Conservation (phyloP, 2,113 vertebrate species). For the Lethenteron reissneri region DNA sequence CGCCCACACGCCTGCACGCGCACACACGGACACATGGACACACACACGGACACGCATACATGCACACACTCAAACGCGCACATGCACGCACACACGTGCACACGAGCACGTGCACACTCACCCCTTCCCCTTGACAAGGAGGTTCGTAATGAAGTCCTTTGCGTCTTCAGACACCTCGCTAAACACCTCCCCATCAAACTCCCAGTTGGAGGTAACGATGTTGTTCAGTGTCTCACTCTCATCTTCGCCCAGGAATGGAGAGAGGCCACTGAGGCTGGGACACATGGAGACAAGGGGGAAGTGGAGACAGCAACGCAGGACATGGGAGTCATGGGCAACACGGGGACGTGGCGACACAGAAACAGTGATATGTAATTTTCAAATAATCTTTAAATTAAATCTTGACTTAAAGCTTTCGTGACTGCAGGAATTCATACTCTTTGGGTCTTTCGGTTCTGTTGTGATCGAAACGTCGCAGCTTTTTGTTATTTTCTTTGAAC, state of each 20-base stretch:
- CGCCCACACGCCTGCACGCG: not conserved
- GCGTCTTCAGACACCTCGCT: conserved; percentile 39
- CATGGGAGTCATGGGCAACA: not conserved
- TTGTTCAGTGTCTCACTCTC: conserved; percentile 52
- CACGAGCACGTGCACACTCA: conserved; percentile 12
- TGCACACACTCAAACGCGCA: not conserved
- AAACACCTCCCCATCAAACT: conserved; percentile 52
- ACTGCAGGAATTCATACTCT: no score
- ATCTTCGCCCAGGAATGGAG: conserved; percentile 51
- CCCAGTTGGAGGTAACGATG: conserved; percentile 37
- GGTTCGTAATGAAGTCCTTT: conserved; percentile 44
- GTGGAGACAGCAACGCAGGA: not conserved
- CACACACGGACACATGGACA: not conserved
- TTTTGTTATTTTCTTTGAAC: no score
- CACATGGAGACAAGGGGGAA: not conserved
- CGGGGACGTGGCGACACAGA: no score
- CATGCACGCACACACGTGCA: not conserved
- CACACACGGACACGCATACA: not conserved
- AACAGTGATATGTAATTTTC: no score
- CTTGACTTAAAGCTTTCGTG: no score
- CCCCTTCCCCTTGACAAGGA: conserved; percentile 43
- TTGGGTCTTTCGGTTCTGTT: no score
- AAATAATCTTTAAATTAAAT: no score
- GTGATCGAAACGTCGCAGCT: no score
- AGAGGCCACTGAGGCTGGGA: conserved; percentile 44